These are phyloP conservation scores for Yponomeuta plumbellus DNA, from an alignment of 2,888 invertebrate species.

Conservation along the genomic window DNA sequence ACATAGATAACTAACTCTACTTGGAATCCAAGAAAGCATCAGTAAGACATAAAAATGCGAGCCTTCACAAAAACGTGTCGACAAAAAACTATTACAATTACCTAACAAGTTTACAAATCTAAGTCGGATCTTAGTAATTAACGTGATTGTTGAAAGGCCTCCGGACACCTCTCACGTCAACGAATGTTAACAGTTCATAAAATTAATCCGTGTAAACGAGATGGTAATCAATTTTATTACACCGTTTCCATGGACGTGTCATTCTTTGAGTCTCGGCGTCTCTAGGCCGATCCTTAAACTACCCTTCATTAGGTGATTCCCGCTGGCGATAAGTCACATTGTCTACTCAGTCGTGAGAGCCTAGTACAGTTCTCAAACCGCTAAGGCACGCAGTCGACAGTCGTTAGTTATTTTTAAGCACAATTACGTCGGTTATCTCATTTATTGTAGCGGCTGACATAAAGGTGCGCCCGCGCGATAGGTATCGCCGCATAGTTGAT, in stretches of 20 bases:
- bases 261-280: background rate
- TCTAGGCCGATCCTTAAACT: constrained; percentile 7
- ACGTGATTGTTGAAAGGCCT: background rate
- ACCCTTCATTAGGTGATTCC: constrained; percentile 18
- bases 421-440: constrained; percentile 5
- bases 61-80: background rate
- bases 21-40: background rate
- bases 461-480: background rate
- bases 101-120: background rate
- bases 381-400: constrained; percentile 21
- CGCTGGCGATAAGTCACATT: constrained; percentile 38
- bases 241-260: constrained; percentile 1
- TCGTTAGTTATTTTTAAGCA: constrained; percentile 8
- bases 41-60: background rate
- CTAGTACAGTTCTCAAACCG: constrained; percentile 27
- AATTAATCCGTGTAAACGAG: background rate
- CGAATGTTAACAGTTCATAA: background rate
- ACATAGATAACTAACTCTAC: background rate
- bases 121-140: background rate
- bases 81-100: background rate
- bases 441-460: constrained; percentile 2
- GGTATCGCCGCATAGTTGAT: background rate
- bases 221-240: constrained; percentile 2
- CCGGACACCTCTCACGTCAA: background rate
- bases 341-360: constrained; percentile 43